Conservation (phyloP, 2,113 vertebrate genomes). For the Suncus etruscus region DNA sequence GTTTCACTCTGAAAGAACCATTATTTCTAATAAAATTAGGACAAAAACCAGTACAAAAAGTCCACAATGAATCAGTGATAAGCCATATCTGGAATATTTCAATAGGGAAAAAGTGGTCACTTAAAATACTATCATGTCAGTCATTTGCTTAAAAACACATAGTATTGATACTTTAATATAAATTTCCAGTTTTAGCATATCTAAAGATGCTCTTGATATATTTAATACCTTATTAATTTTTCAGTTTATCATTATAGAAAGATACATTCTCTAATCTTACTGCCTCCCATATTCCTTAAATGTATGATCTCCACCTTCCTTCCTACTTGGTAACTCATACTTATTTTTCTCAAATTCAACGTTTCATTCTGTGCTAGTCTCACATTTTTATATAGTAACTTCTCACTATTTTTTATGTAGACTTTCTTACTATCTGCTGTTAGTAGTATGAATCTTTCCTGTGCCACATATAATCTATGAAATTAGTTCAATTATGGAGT, state of each 20-base stretch:
- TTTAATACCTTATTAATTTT: background rate
- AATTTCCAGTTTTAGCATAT: background rate
- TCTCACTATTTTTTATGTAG: background rate
- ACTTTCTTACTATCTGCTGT: background rate
- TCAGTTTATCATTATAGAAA: background rate
- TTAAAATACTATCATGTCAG: background rate
- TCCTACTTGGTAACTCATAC: background rate
- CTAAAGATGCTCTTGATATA: background rate
- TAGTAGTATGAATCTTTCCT: background rate
- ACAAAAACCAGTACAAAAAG: conserved; percentile 17
- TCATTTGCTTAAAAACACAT: background rate
- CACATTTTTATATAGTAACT: background rate
- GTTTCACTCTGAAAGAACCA: conserved; percentile 49
- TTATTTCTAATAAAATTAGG: conserved; percentile 44
- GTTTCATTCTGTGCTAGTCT: background rate
- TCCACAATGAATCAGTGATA: too few species aligned
- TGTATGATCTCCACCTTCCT: background rate
- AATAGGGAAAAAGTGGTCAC: background rate
- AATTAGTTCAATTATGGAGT: background rate
- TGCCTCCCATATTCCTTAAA: background rate
- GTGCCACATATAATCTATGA: background rate
- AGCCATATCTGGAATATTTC: background rate
- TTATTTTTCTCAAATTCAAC: background rate
- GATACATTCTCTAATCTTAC: background rate
- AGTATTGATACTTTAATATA: background rate